Conservation (phyloP, 2,888 invertebrate genomes). For the Synanthedon vespiformis region DNA sequence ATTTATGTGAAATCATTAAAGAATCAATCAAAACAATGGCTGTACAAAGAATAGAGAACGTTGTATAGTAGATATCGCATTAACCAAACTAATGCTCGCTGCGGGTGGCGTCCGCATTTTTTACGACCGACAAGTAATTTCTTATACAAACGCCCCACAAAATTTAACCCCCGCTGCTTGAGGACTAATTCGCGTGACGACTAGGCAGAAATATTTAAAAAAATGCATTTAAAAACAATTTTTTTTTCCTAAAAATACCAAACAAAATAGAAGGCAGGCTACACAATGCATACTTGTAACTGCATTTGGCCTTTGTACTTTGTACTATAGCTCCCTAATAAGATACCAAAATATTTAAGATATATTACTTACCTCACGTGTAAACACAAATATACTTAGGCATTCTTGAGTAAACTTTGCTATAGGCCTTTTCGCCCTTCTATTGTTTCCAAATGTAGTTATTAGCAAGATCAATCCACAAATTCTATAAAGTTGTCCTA, state of each 20-base stretch:
- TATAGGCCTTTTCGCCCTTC: not conserved
- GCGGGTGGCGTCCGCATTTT: constrained; percentile 6
- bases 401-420: not conserved
- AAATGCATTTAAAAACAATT: not conserved
- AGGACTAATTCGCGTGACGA: constrained; percentile 24
- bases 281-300: no score
- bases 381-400: no score
- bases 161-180: constrained; percentile 30
- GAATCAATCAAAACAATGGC: not conserved
- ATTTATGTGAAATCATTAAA: not conserved
- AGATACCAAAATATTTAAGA: no score
- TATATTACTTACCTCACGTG: no score
- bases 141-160: constrained; percentile 15
- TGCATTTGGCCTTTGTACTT: no score
- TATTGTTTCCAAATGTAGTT: not conserved
- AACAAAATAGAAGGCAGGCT: not conserved
- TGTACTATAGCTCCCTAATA: no score
- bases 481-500: not conserved
- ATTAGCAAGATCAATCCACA: not conserved
- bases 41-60: not conserved
- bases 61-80: constrained; percentile 1
- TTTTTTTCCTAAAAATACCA: not conserved
- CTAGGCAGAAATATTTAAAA: not conserved
- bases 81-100: constrained; percentile 6
- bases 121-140: constrained; percentile 4